Conservation (phyloP, 2,888 invertebrate genomes). For the Aquatica leii region DNA sequence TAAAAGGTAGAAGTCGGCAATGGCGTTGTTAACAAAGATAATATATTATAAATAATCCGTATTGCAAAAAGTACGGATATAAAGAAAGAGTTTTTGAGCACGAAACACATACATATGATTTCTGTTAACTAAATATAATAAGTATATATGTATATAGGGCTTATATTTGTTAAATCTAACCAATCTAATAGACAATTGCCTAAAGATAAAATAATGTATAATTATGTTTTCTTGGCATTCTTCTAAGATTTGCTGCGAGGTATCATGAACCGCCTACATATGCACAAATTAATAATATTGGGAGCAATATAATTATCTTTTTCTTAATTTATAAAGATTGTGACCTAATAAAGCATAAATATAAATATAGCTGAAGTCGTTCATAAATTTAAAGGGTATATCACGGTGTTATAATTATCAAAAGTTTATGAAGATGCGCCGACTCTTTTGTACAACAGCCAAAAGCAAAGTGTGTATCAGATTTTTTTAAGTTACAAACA, state of each 20-base stretch:
- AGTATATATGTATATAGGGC: constrained; percentile 9
- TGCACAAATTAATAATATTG: constrained; percentile 15
- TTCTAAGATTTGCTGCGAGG: constrained; percentile 18
- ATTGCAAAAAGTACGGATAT: neutral
- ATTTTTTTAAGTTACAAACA: too few species aligned
- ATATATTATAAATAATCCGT: constrained; percentile 21
- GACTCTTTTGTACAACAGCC: too few species aligned
- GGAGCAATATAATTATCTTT: constrained; percentile 14
- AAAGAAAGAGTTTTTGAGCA: neutral
- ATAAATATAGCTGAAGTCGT: constrained; percentile 5
- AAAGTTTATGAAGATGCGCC: neutral
- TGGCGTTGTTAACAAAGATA: constrained; percentile 26
- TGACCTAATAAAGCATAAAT: constrained; percentile 15
- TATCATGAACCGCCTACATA: constrained; percentile 19
- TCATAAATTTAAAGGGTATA: constrained; percentile 13
- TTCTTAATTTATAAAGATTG: constrained; percentile 12
- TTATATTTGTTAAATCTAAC: neutral
- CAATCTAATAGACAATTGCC: constrained; percentile 13
- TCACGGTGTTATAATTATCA: constrained; percentile 10
- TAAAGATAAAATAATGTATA: constrained; percentile 13
- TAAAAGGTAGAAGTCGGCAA: constrained; percentile 31
- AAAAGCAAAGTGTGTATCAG: too few species aligned
- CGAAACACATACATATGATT: neutral
- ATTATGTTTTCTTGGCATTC: constrained; percentile 15
- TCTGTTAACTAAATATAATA: neutral